phyloP scores from a whole-genome alignment of 2,113 vertebrate species.

The Brachypodius melanocephalos region DNA sequence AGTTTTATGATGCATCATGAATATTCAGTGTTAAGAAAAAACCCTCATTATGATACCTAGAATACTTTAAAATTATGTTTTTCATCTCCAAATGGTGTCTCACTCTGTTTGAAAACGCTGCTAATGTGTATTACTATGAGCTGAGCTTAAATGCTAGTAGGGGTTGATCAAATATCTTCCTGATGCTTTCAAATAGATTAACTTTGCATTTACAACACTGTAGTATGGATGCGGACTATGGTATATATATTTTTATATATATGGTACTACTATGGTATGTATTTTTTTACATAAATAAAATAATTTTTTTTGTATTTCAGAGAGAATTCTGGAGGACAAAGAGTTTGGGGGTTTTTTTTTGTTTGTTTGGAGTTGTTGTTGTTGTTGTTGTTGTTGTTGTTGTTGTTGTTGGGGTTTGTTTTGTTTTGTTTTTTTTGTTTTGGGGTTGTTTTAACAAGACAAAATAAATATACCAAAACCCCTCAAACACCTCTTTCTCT shows the following conservation, averaged over 20 bases:
- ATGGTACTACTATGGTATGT: neutral
- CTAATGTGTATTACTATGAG: slow-evolving; percentile 32
- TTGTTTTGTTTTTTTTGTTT: neutral
- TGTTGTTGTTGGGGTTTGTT: neutral
- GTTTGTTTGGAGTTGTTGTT: too few relatives aligned
- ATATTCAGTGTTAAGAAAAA: slow-evolving; percentile 78
- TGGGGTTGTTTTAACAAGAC: neutral
- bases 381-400: neutral
- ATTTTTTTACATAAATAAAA: neutral
- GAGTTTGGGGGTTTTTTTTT: too few relatives aligned
- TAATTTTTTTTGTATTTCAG: neutral
- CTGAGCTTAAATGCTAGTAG: neutral
- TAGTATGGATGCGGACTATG: neutral
- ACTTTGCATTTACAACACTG: neutral
- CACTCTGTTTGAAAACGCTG: slow-evolving; percentile 44
- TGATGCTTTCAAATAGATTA: neutral
- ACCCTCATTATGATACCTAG: slow-evolving; percentile 72
- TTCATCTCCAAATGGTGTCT: slow-evolving; percentile 58
- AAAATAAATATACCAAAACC: neutral
- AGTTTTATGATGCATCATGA: slow-evolving; percentile 81
- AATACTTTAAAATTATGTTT: slow-evolving; percentile 73
- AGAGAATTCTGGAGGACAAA: neutral
- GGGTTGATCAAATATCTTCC: neutral
- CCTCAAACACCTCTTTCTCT: neutral
- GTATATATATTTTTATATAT: neutral